phyloP scores from a whole-genome alignment of 2,888 invertebrate genomes.

The Pyrochroa serraticornis region DNA sequence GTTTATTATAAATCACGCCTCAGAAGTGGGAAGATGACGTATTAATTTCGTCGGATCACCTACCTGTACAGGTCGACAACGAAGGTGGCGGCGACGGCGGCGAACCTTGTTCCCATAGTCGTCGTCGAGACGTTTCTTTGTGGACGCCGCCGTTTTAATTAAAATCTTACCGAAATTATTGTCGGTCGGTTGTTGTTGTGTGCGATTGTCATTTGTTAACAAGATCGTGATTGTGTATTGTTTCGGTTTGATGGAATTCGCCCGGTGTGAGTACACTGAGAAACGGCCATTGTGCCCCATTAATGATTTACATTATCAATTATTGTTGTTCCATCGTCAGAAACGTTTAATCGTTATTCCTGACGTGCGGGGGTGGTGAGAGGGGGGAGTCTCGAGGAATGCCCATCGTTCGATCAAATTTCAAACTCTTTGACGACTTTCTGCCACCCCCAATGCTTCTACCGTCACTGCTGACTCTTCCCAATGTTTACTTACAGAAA shows the following conservation, averaged over 20 bases:
- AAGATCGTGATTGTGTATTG: constrained; percentile 49
- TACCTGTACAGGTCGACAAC: constrained; percentile 1
- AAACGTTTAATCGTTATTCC: too few relatives aligned
- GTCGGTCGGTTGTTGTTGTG: constrained; percentile 36
- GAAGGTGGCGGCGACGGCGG: background rate
- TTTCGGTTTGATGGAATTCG: constrained; percentile 47
- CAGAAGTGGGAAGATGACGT: too few relatives aligned
- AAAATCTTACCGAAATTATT: constrained; percentile 40
- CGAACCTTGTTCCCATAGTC: constrained; percentile 8
- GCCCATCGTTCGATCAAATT: too few relatives aligned
- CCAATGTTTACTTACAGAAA: too few relatives aligned
- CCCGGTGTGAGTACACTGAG: background rate
- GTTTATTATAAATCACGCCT: too few relatives aligned
- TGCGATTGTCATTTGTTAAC: constrained; percentile 48
- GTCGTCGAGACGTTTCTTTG: constrained; percentile 13
- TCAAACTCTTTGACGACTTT: too few relatives aligned
- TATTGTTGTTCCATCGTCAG: constrained; percentile 28
- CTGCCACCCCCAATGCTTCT: too few relatives aligned
- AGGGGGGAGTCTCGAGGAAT: too few relatives aligned
- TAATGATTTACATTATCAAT: constrained; percentile 35
- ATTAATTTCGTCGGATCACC: background rate
- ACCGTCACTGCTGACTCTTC: too few relatives aligned
- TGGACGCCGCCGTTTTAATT: constrained; percentile 20
- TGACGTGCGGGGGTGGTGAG: too few relatives aligned
- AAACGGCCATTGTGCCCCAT: constrained; percentile 27